Base-by-base conservation (phyloP, 2,797 vertebrate species). In the Remorina albescens region DNA sequence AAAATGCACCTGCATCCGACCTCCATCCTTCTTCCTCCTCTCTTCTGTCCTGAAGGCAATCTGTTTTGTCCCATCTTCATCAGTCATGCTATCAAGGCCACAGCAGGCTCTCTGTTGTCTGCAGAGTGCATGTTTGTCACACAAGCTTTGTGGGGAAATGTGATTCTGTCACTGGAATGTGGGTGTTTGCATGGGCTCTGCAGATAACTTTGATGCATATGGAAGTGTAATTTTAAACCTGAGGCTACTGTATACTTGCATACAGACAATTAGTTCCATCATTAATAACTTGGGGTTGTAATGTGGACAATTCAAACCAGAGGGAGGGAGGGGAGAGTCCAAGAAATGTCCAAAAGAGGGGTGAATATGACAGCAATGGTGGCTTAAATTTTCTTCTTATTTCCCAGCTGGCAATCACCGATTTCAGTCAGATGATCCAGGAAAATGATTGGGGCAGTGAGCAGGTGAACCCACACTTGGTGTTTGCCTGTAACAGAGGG, bases 31-130 rank as follows among this genome's bases (percentile, higher is more conserved):
- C 73, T 28, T 70, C 44, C 21, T 74, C 44, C 19, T 32, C 39
- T 76, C 63, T 23, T 53, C 68, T 62, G 18, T 80, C 67, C 74
- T 55, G 18, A 59, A 83, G 76, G 30, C 68, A 67, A 7, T 76
- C 56, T 66, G n/a, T 77, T 79, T 67, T 71, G 76, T 67, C 64
- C 58, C 50, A 57, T 74, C 71, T 59, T 36, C 70, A 77, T 72
- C 72, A 63, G 64, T 84, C 82, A 66, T 34, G 54, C 65, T 34
- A 16, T 25, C 67, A 11, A 19, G 54, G 66, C 57, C 55, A 9
- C 55, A 71, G 57, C 21, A 26, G 19, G 58, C 53, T 58, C 68
- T 57, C 62, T 26, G 34, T 32, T 21, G 21, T 57, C 60, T 44
- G 34, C 16, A 44, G 10, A 55, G 57, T 39, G 60, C 54, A 53